Percentiles rank a stretch among this genome's conserved stretches.
Evolutionary conservation across 2,888 invertebrate genomes (phyloP).

Genomic region (Ethmia dodecea): DNA sequence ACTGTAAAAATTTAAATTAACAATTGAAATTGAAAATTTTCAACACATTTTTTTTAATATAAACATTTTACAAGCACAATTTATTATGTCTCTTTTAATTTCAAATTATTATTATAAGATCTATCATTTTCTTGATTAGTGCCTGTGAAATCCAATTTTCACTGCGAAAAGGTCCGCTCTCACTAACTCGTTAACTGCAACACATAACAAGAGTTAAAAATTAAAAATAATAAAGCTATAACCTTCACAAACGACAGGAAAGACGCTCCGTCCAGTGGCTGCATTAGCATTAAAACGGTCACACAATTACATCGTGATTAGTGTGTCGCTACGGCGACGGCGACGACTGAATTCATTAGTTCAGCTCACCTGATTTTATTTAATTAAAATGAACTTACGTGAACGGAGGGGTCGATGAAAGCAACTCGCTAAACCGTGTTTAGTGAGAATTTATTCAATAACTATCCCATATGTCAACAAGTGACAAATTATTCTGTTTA

Average conservation of each 20-base stretch:
- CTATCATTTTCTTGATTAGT: no score
- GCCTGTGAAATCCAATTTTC: no score
- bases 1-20: no score
- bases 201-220: conserved; percentile 9
- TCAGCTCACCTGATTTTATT: conserved; percentile 76
- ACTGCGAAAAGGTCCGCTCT: no score
- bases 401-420: conserved; percentile 5
- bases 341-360: conserved; percentile 73
- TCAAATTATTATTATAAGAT: no score
- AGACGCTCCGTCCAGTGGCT: conserved; percentile 23
- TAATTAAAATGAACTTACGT: conserved; percentile 52
- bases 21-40: no score
- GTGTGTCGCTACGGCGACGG: conserved; percentile 46
- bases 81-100: no score
- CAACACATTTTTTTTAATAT: no score
- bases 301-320: conserved; percentile 69
- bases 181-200: conserved; percentile 4
- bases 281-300: conserved; percentile 69
- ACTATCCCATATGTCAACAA: no score
- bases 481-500: no score
- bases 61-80: no score
- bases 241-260: conserved; percentile 25
- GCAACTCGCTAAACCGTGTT: neutral
- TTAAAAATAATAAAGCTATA: conserved; percentile 11
- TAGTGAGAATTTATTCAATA: no score